A percentile compares a stretch with the other conserved stretches of the same genome.
Conservation (phyloP, 2,797 vertebrate genomes). For the Percopsis omiscomaycus region DNA sequence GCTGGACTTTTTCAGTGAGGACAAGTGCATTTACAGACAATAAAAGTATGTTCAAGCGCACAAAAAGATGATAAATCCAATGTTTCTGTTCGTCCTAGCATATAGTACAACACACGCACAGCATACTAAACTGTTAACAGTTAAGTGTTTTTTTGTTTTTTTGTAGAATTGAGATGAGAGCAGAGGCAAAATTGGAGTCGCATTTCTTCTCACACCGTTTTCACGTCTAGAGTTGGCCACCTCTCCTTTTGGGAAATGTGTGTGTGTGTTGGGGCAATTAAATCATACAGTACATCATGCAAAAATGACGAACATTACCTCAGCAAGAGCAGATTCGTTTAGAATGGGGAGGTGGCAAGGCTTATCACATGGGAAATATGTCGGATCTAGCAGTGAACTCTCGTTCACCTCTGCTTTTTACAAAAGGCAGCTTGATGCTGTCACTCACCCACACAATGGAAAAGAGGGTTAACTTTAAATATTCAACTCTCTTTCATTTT, state of each 20-base stretch:
- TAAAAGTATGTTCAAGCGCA: not conserved
- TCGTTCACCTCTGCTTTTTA: conserved; percentile 2
- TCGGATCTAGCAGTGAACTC: not conserved
- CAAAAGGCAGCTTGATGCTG: not conserved
- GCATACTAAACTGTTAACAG: no score
- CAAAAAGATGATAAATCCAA: not conserved
- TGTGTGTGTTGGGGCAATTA: not conserved
- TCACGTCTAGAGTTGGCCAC: no score
- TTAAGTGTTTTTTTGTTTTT: no score
- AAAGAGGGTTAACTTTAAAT: not conserved
- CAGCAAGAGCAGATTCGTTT: not conserved
- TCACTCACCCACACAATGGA: not conserved
- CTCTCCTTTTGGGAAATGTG: no score
- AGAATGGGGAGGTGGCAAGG: conserved; percentile 1
- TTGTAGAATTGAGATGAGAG: not conserved
- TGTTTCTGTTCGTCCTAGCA: not conserved
- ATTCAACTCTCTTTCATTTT: not conserved
- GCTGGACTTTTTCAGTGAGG: no score
- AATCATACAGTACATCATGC: not conserved
- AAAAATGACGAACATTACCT: not conserved
- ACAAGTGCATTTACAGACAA: not conserved
- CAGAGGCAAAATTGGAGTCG: not conserved
- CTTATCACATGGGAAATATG: not conserved
- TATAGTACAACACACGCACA: not conserved
- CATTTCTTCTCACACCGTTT: no score